Conservation (phyloP, 2,888 invertebrate genomes). For the Dicycla oo region DNA sequence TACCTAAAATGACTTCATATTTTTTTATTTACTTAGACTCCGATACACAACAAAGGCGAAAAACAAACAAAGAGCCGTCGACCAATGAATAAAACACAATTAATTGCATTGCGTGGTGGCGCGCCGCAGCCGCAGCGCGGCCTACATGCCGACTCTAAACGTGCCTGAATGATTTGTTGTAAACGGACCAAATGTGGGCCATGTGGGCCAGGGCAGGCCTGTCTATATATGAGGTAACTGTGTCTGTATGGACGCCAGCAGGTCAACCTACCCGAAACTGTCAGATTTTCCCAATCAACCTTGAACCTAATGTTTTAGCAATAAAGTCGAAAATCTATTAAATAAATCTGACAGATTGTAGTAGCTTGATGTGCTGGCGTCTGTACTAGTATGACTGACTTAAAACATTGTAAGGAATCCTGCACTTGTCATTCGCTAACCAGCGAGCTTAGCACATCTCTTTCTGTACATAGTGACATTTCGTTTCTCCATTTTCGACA, state of each 20-base stretch:
- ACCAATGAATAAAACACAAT: slow-evolving; percentile 52
- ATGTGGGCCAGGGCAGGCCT: neutral
- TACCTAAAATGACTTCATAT: too few species aligned
- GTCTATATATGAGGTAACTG: neutral
- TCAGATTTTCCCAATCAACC: too few species aligned
- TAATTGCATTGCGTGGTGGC: slow-evolving; percentile 25
- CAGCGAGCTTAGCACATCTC: too few species aligned
- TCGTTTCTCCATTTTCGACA: too few species aligned
- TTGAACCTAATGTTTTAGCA: too few species aligned
- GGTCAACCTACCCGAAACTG: too few species aligned
- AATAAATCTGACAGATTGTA: too few species aligned
- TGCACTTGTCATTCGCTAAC: neutral
- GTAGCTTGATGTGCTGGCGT: too few species aligned
- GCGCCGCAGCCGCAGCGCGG: slow-evolving; percentile 35
- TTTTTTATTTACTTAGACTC: neutral
- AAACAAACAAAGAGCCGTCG: slow-evolving; percentile 24
- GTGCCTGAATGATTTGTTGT: slow-evolving; percentile 40
- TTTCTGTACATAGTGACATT: too few species aligned
- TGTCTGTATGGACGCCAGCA: too few species aligned
- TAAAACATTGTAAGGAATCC: neutral
- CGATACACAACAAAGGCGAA: neutral
- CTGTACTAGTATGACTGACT: neutral
- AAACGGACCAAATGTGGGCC: slow-evolving; percentile 7
- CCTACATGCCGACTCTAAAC: slow-evolving; percentile 47
- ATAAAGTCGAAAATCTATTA: too few species aligned